A percentile compares a stretch with the other conserved stretches of the same genome.
Evolutionary conservation across 2,113 vertebrate species (phyloP).

Genomic region (Cottus gobio): DNA sequence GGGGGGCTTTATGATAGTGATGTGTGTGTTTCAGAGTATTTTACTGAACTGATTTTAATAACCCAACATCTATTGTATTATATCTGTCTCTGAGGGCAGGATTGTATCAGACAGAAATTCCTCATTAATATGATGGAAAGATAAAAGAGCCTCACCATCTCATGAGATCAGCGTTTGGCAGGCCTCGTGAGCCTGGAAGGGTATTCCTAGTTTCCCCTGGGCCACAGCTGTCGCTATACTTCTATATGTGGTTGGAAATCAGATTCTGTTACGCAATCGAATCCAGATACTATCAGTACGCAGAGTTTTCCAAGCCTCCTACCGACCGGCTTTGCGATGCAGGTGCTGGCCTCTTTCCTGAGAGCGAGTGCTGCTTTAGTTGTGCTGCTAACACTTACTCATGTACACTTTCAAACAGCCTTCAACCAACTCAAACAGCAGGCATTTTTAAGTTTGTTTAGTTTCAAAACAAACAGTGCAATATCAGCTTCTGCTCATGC

Average conservation of each 20-base stretch:
- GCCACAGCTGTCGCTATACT: conserved; percentile 39
- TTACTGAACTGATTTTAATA: background rate
- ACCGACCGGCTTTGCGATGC: conserved; percentile 12
- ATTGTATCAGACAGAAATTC: background rate
- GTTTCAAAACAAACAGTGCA: background rate
- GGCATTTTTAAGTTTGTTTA: background rate
- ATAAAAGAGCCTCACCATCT: background rate
- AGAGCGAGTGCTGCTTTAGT: background rate
- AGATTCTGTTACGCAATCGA: conserved; percentile 70
- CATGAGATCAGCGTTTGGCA: background rate
- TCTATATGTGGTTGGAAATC: conserved; percentile 75
- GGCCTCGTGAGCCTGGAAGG: conserved; percentile 19
- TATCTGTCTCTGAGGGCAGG: background rate
- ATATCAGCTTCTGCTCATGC: conserved; percentile 4
- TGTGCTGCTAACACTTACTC: conserved; percentile 23
- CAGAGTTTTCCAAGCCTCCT: conserved; percentile 55
- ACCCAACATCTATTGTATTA: background rate
- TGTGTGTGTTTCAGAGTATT: background rate
- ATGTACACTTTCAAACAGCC: background rate
- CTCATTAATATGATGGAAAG: background rate
- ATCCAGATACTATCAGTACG: conserved; percentile 52
- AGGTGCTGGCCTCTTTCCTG: conserved; percentile 65
- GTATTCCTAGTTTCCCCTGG: conserved; percentile 53
- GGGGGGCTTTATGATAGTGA: background rate
- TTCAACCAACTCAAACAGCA: background rate